Conservation (phyloP, 2,888 invertebrate species). For the Ametastegia equiseti region DNA sequence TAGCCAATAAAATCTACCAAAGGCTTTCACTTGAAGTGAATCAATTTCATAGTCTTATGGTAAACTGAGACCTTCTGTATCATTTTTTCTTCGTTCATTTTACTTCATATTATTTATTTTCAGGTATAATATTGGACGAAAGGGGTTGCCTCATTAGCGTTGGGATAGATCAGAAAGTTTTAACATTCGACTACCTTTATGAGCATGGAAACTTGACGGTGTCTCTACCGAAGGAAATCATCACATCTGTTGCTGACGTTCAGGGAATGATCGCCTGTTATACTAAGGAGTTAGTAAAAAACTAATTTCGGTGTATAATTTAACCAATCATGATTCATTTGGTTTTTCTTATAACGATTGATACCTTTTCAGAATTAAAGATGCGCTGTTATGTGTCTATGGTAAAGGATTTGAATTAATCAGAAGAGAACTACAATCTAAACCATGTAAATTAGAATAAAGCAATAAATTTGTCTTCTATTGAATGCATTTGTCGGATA, state of each 20-base stretch:
- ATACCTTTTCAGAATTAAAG: slow-evolving; percentile 62
- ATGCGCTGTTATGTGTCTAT: slow-evolving; percentile 75
- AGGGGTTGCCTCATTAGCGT: slow-evolving; percentile 64
- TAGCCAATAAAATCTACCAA: slow-evolving; percentile 82
- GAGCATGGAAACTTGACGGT: slow-evolving; percentile 56
- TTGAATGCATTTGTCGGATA: background rate
- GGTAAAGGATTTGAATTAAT: slow-evolving; percentile 79
- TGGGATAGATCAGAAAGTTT: slow-evolving; percentile 69
- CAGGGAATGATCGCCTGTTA: slow-evolving; percentile 67
- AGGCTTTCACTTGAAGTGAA: slow-evolving; percentile 64
- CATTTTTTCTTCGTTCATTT: slow-evolving; percentile 34
- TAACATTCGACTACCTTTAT: slow-evolving; percentile 60
- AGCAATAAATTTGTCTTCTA: slow-evolving; percentile 8
- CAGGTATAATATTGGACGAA: slow-evolving; percentile 67
- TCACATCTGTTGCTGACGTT: slow-evolving; percentile 67
- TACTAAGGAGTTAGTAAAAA: slow-evolving; percentile 58
- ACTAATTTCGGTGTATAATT: slow-evolving; percentile 16
- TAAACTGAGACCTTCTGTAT: slow-evolving; percentile 14
- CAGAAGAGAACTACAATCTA: slow-evolving; percentile 25
- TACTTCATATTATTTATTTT: slow-evolving; percentile 73
- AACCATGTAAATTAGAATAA: background rate
- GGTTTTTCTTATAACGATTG: slow-evolving; percentile 39
- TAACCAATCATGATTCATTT: slow-evolving; percentile 62
- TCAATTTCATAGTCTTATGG: slow-evolving; percentile 62
- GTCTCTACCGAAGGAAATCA: slow-evolving; percentile 55